Conservation (phyloP, 2,888 invertebrate species). For the Pandemis cinnamomeana region DNA sequence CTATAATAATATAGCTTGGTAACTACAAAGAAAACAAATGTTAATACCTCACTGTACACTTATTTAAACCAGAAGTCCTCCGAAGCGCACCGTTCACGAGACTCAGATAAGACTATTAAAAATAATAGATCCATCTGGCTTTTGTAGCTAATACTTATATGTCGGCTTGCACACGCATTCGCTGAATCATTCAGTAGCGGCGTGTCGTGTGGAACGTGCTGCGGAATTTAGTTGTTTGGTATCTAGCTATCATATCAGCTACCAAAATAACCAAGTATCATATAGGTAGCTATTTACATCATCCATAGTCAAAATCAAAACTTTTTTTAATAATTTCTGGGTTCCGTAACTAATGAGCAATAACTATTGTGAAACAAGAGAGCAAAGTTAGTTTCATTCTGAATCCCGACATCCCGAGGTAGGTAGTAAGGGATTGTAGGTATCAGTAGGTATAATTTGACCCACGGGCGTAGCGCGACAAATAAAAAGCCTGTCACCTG, state of each 20-base stretch:
- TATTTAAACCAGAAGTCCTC: no score
- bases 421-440: no score
- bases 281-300: not conserved
- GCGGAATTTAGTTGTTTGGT: not conserved
- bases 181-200: not conserved
- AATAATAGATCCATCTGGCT: not conserved
- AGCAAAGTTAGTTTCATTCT: no score
- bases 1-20: not conserved
- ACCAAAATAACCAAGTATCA: not conserved
- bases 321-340: not conserved
- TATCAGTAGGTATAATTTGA: no score
- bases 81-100: not conserved
- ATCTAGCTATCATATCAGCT: not conserved
- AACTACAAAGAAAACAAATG: no score
- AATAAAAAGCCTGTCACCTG: no score
- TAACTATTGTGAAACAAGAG: no score
- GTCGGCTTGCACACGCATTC: not conserved
- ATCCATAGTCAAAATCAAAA: not conserved
- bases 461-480: no score
- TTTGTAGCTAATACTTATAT: not conserved
- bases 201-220: slow-evolving; percentile 3
- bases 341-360: not conserved
- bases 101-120: slow-evolving; percentile 1
- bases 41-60: no score
- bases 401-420: no score